Conservation (phyloP, 2,113 vertebrate genomes). For the Natator depressus region DNA sequence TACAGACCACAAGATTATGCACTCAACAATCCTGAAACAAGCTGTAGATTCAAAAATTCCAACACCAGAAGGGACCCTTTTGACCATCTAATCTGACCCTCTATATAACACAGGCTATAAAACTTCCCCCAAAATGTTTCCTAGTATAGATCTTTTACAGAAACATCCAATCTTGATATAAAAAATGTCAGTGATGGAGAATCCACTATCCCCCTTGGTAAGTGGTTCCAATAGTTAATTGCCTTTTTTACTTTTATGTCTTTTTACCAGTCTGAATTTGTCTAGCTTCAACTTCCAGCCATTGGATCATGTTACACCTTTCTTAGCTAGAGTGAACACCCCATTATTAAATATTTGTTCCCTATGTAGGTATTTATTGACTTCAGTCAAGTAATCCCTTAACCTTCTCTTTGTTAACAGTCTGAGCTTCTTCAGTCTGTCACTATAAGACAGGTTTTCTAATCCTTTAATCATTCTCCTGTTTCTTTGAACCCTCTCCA, state of each 20-base stretch:
- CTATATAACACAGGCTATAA: too few relatives aligned
- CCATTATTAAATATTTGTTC: neutral
- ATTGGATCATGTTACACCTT: neutral
- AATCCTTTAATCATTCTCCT: neutral
- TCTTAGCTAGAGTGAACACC: neutral
- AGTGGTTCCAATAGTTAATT: neutral
- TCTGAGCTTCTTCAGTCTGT: neutral
- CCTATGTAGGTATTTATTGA: neutral
- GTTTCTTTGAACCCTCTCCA: neutral
- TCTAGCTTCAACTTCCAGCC: neutral
- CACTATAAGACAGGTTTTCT: neutral
- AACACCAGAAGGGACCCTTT: neutral
- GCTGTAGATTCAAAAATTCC: neutral
- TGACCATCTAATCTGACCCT: neutral
- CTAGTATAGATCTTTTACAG: neutral
- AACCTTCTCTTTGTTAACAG: neutral
- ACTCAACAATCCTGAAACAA: neutral
- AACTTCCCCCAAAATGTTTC: neutral
- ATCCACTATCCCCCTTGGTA: neutral
- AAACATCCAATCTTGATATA: neutral
- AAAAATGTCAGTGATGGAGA: neutral
- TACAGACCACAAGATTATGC: accelerated
- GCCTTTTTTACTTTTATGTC: neutral
- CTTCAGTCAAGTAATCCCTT: neutral
- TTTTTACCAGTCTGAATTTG: neutral